Evolutionary conservation across 2,113 vertebrate genomes (phyloP).

Genomic region (Etheostoma spectabile): DNA sequence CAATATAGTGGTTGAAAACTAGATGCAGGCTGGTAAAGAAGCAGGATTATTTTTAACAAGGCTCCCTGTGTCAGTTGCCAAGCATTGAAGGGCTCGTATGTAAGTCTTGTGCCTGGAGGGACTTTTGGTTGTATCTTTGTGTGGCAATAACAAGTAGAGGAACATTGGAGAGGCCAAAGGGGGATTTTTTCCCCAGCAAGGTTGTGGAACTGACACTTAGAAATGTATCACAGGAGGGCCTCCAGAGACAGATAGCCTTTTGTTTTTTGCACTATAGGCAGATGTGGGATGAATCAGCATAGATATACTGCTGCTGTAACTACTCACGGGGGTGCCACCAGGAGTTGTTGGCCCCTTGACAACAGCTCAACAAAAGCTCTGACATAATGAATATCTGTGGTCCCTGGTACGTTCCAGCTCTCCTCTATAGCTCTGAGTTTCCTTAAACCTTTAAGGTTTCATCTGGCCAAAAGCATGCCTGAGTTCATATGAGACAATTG

Average conservation of each 20-base stretch:
- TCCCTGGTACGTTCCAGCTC: constrained; percentile 16
- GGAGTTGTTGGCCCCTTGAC: constrained; percentile 36
- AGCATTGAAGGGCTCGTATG: constrained; percentile 74
- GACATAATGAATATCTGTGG: constrained; percentile 46
- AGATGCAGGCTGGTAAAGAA: constrained; percentile 60
- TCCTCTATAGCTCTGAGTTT: neutral
- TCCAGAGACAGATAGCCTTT: constrained; percentile 77
- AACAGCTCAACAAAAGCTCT: constrained; percentile 39
- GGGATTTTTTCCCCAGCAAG: constrained; percentile 53
- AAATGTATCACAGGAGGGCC: constrained; percentile 70
- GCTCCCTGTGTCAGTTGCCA: constrained; percentile 70
- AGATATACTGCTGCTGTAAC: constrained; percentile 41
- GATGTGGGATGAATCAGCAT: constrained; percentile 52
- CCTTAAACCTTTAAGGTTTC: constrained; percentile 11
- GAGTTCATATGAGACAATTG: neutral
- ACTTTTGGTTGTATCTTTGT: constrained; percentile 64
- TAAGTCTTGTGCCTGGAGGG: constrained; percentile 78
- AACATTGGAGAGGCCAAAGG: constrained; percentile 47
- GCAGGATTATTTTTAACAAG: constrained; percentile 73
- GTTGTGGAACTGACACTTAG: constrained; percentile 78
- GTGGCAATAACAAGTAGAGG: constrained; percentile 67
- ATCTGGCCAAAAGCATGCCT: constrained; percentile 1
- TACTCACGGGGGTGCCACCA: constrained; percentile 10
- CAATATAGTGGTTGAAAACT: constrained; percentile 50
- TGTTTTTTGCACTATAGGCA: constrained; percentile 66